These are phyloP conservation scores for Eilema depressum DNA, from an alignment of 2,888 invertebrate species.

Conservation along the genomic window DNA sequence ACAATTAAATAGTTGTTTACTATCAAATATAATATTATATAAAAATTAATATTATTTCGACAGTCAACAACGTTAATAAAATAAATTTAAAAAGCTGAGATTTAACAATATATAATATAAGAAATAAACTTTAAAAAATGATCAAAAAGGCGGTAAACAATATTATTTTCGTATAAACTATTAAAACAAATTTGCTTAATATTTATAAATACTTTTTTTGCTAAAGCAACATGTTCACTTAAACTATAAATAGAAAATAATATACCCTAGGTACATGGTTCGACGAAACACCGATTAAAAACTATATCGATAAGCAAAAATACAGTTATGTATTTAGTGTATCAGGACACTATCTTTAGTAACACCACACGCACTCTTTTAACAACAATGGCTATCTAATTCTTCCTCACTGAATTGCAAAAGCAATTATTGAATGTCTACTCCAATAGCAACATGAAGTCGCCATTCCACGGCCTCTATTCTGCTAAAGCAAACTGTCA, in stretches of 20 bases:
- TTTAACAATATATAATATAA: conserved; percentile 20
- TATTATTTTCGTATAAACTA: conserved; percentile 26
- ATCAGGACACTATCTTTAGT: conserved; percentile 13
- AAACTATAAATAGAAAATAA: conserved; percentile 17
- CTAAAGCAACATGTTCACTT: conserved; percentile 30
- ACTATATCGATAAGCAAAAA: conserved; percentile 21
- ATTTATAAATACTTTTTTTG: conserved; percentile 31
- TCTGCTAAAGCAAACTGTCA: too few species aligned
- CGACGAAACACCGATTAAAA: conserved; percentile 11
- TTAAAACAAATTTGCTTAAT: conserved; percentile 27
- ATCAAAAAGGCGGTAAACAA: conserved; percentile 23
- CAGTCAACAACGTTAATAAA: conserved; percentile 34
- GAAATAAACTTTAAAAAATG: conserved; percentile 24
- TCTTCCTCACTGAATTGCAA: neutral
- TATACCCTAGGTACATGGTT: conserved; percentile 12
- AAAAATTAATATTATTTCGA: conserved; percentile 34
- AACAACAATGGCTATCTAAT: conserved; percentile 3
- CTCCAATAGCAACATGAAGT: neutral
- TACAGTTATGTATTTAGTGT: conserved; percentile 18
- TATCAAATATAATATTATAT: conserved; percentile 38
- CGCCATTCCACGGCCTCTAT: too few species aligned
- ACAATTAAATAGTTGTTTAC: conserved; percentile 35
- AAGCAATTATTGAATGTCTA: neutral
- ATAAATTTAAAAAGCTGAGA: conserved; percentile 25
- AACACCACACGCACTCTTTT: conserved; percentile 35